phyloP scores from a whole-genome alignment of 37 sponge, comb jelly and placozoan genomes.

The Aplysina aerophoba region DNA sequence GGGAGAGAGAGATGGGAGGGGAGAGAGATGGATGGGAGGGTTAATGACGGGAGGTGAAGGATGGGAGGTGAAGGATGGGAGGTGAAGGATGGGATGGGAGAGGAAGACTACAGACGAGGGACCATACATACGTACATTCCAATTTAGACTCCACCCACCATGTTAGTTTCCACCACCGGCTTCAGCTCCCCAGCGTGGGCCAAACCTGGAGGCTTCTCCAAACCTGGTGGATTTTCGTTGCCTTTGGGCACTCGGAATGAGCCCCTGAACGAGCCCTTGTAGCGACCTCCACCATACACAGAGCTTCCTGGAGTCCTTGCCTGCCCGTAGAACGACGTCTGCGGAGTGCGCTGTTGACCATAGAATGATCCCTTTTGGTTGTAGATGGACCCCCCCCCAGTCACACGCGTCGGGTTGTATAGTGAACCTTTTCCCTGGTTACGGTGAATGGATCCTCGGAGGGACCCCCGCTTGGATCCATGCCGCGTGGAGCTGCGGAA shows the following conservation, averaged over 20 bases:
- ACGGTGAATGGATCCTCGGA: slow-evolving; percentile 27
- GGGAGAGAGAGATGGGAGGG: not conserved
- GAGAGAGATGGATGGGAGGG: not conserved
- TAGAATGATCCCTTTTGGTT: slow-evolving; percentile 13
- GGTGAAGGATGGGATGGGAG: not conserved
- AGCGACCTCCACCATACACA: not conserved
- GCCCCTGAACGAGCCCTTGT: slow-evolving; percentile 60
- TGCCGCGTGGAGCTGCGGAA: not conserved
- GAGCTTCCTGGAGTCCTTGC: slow-evolving; percentile 7
- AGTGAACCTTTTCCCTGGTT: not conserved
- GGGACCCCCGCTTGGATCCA: slow-evolving; percentile 16
- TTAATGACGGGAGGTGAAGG: too few species aligned
- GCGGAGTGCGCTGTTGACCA: slow-evolving; percentile 5
- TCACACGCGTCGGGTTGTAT: not conserved
- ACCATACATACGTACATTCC: not conserved
- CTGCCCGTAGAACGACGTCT: not conserved
- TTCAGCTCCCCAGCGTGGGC: slow-evolving; percentile 34
- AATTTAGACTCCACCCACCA: slow-evolving; percentile 24
- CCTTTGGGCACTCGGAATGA: slow-evolving; percentile 83
- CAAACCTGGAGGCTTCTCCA: slow-evolving; percentile 43
- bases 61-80: too few species aligned
- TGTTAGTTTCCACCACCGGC: slow-evolving; percentile 76
- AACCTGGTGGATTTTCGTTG: slow-evolving; percentile 11
- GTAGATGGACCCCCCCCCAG: slow-evolving; percentile 6
- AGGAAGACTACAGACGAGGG: not conserved